Evolutionary conservation across 1,140 invertebrate genomes (phyloP).

Genomic region (Tribolium castaneum): DNA sequence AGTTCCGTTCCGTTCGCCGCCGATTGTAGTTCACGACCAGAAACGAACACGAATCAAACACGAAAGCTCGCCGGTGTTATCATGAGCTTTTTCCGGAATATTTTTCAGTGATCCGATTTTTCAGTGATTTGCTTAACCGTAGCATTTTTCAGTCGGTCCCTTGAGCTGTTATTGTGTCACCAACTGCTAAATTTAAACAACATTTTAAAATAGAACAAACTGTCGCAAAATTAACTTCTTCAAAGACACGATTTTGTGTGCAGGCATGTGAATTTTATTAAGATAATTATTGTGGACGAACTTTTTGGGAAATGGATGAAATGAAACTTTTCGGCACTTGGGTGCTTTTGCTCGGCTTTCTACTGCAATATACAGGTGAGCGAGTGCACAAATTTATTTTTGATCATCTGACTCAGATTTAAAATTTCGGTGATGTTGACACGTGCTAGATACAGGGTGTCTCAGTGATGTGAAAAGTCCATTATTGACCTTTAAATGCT

Average conservation of each 20-base stretch:
- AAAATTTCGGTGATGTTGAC: no score
- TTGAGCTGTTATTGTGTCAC: no score
- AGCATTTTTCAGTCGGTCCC: slow-evolving; percentile 29
- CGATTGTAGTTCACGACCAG: neutral
- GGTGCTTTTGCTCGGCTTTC: neutral
- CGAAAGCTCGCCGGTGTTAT: neutral
- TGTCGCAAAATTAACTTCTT: no score
- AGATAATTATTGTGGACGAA: neutral
- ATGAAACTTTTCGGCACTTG: neutral
- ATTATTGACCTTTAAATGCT: no score
- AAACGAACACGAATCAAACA: neutral
- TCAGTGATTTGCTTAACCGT: neutral
- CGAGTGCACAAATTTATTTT: neutral
- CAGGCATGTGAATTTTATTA: neutral
- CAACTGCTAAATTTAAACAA: slow-evolving; percentile 38
- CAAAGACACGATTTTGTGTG: neutral
- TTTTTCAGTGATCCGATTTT: neutral
- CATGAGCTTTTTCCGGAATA: neutral
- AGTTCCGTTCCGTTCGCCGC: slow-evolving; percentile 29
- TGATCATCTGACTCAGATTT: neutral
- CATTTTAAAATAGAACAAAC: slow-evolving; percentile 44
- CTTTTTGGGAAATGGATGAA: neutral
- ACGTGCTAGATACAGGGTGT: no score
- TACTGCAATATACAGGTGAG: slow-evolving; percentile 7
- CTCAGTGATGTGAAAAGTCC: no score